Evolutionary conservation across 1,140 invertebrate genomes (phyloP).

Genomic region (Cotesia chilonis): DNA sequence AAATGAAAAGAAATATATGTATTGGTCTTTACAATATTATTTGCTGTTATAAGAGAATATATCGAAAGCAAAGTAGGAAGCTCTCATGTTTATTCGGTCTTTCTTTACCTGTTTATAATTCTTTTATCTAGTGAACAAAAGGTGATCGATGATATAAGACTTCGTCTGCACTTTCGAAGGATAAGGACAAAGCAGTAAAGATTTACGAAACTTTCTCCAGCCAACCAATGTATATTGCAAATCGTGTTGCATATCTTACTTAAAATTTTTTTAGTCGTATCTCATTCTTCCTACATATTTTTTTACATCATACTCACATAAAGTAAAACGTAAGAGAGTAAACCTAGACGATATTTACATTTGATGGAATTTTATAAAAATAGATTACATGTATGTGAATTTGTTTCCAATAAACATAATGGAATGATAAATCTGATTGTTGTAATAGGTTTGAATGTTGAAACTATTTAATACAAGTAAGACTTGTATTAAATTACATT

Average conservation of each 20-base stretch:
- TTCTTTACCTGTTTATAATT: slow-evolving; percentile 35
- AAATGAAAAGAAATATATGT: slow-evolving; percentile 9
- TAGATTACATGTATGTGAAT: slow-evolving; percentile 3
- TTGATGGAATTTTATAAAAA: slow-evolving; percentile 25
- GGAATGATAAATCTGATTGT: slow-evolving; percentile 20
- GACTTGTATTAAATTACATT: background rate
- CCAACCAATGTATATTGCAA: slow-evolving; percentile 43
- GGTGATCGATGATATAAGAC: slow-evolving; percentile 47
- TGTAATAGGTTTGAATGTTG: background rate
- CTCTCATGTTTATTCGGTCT: slow-evolving; percentile 51
- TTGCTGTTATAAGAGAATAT: slow-evolving; percentile 19
- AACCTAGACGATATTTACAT: slow-evolving; percentile 9
- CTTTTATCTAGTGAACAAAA: slow-evolving; percentile 34
- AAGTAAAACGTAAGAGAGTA: slow-evolving; percentile 25
- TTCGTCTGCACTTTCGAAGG: slow-evolving; percentile 39
- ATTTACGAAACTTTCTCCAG: slow-evolving; percentile 60
- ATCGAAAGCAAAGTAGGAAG: slow-evolving; percentile 38
- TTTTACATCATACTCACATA: background rate
- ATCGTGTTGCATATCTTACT: slow-evolving; percentile 41
- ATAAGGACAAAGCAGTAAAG: slow-evolving; percentile 42
- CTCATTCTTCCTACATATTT: slow-evolving; percentile 26
- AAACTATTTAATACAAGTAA: background rate
- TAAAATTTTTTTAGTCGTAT: slow-evolving; percentile 32
- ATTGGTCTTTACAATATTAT: slow-evolving; percentile 26
- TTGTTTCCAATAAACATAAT: slow-evolving; percentile 28